Conservation (phyloP, 2,888 invertebrate genomes). For the Hemistola chrysoprasaria region DNA sequence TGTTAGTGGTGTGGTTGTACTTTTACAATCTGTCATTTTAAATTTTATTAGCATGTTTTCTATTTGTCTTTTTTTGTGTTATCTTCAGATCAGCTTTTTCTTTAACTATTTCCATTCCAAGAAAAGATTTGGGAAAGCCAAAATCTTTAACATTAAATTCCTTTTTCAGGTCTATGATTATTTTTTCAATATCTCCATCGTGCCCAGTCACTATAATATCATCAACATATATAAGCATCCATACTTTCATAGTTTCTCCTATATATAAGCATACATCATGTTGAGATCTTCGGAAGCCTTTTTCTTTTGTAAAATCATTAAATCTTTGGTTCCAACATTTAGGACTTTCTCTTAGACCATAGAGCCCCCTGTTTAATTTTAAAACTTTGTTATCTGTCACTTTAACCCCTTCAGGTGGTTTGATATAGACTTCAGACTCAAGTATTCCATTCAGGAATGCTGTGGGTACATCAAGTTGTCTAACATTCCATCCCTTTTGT, state of each 20-base stretch:
- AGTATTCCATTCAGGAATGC: slow-evolving; percentile 3
- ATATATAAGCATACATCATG: background rate
- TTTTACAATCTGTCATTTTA: slow-evolving; percentile 1
- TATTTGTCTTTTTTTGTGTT: slow-evolving; percentile 1
- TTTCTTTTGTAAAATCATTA: background rate
- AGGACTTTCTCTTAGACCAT: slow-evolving; percentile 13
- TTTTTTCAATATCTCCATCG: background rate
- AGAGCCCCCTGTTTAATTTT: slow-evolving; percentile 8
- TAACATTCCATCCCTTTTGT: background rate
- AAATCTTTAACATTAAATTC: slow-evolving; percentile 1
- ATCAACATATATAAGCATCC: slow-evolving; percentile 1
- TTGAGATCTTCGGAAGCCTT: background rate
- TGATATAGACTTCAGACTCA: slow-evolving; percentile 1
- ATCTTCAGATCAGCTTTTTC: background rate
- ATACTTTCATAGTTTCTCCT: background rate
- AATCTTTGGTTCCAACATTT: slow-evolving; percentile 4
- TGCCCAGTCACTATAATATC: background rate
- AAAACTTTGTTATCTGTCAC: background rate
- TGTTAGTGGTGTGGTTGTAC: background rate
- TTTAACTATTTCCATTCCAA: slow-evolving; percentile 4
- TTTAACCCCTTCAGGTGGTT: slow-evolving; percentile 3
- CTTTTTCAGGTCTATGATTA: background rate
- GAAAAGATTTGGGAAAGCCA: background rate
- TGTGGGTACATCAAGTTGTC: background rate
- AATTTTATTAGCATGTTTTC: slow-evolving; percentile 1